phyloP scores from a whole-genome alignment of 2,888 invertebrate genomes.

The Eudasyphora cyanicolor region DNA sequence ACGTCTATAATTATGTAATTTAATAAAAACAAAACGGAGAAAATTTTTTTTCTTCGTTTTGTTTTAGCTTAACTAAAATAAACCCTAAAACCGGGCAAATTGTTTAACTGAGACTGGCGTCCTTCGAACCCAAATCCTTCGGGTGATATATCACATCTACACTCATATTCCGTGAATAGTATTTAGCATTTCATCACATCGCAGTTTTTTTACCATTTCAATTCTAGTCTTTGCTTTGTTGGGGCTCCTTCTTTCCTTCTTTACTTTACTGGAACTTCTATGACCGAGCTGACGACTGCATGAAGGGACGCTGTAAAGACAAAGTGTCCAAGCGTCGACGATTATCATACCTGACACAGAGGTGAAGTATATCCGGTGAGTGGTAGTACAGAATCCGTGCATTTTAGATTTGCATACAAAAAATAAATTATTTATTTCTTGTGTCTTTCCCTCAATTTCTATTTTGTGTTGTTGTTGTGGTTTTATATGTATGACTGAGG shows the following conservation, averaged over 20 bases:
- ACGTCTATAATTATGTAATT: slow-evolving; percentile 37
- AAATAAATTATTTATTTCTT: slow-evolving; percentile 59
- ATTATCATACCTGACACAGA: slow-evolving; percentile 55
- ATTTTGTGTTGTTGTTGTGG: background rate
- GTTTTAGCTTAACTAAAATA: slow-evolving; percentile 27
- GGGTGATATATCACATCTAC: background rate
- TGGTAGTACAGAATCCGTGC: slow-evolving; percentile 26
- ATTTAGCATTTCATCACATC: background rate
- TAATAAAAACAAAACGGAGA: background rate
- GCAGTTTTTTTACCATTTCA: background rate
- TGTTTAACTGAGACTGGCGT: slow-evolving; percentile 21
- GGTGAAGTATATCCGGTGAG: background rate
- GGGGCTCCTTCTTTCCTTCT: background rate
- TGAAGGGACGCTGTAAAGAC: background rate
- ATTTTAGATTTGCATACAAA: slow-evolving; percentile 57
- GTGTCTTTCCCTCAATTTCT: background rate
- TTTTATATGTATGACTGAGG: background rate
- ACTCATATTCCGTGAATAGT: background rate
- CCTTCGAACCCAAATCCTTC: slow-evolving; percentile 22
- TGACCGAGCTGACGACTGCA: background rate
- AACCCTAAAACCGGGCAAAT: slow-evolving; percentile 47
- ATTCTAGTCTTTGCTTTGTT: background rate
- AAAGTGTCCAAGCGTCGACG: slow-evolving; percentile 41
- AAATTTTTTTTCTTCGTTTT: background rate
- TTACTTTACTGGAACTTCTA: background rate